Evolutionary conservation across 2,113 vertebrate species (phyloP).

Genomic region (Psittacus erithacus): DNA sequence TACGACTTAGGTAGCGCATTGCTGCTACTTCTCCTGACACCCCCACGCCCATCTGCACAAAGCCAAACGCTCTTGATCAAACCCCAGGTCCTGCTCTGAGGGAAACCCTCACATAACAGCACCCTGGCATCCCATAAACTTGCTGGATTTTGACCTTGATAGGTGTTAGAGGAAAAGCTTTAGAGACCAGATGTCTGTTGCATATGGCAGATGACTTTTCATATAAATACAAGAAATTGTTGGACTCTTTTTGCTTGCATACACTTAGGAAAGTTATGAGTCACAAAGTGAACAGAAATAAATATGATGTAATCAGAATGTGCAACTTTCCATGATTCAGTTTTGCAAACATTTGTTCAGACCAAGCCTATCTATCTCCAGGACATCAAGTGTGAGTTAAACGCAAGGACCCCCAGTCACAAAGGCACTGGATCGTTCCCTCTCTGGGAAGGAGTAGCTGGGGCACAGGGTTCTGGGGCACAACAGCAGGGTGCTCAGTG

Average conservation of each 20-base stretch:
- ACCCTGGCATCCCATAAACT: background rate
- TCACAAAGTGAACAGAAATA: conserved; percentile 39
- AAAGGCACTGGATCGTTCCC: background rate
- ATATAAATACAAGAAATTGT: background rate
- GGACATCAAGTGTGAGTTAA: background rate
- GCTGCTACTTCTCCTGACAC: background rate
- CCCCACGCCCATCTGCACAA: background rate
- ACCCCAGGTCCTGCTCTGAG: background rate
- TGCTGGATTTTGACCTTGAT: background rate
- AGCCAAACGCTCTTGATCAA: rapidly evolving
- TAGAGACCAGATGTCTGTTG: background rate
- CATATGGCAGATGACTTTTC: background rate
- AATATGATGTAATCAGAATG: background rate
- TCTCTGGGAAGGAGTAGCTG: background rate
- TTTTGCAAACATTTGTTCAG: background rate
- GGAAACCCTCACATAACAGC: background rate
- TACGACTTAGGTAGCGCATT: background rate
- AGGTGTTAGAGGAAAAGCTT: background rate
- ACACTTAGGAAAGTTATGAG: background rate
- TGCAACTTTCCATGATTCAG: background rate
- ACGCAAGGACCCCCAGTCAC: background rate
- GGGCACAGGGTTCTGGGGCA: background rate
- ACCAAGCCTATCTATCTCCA: background rate
- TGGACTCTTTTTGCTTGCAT: background rate
- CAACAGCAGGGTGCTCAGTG: background rate